These are phyloP conservation scores for Neosalanx taihuensis DNA, from an alignment of 2,797 vertebrate genomes.

Conservation along the genomic window DNA sequence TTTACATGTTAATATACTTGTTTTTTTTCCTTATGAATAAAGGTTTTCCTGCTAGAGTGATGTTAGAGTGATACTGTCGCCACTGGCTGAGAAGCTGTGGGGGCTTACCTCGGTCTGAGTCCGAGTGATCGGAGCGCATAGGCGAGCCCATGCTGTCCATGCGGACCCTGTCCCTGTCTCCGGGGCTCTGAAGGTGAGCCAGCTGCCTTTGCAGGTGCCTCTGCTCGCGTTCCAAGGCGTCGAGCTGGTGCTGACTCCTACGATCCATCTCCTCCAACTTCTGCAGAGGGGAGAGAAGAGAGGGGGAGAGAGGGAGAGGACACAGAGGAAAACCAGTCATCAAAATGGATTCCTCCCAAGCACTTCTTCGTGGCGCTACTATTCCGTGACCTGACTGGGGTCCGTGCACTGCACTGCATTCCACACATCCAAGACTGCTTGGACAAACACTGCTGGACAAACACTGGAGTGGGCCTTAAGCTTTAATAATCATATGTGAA, in stretches of 20 bases:
- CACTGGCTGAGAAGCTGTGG: not conserved
- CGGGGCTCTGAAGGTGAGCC: conserved; percentile 85
- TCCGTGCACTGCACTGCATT: not conserved
- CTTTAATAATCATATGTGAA: conserved; percentile 12
- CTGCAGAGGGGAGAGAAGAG: conserved; percentile 61
- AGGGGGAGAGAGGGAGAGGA: not conserved
- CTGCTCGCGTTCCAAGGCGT: conserved; percentile 92
- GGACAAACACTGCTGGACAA: not conserved
- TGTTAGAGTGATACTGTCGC: not conserved
- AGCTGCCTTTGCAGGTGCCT: conserved; percentile 94
- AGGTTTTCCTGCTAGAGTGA: not conserved
- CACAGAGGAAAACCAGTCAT: not conserved
- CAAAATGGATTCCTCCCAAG: not conserved
- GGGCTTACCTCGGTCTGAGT: conserved; percentile 90
- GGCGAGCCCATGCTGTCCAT: conserved; percentile 89
- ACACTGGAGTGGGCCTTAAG: conserved; percentile 7
- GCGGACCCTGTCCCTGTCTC: conserved; percentile 83
- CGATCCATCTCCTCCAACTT: conserved; percentile 97
- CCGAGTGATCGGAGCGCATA: conserved; percentile 89
- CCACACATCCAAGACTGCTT: not conserved
- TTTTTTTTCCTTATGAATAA: not conserved
- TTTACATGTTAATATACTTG: not conserved
- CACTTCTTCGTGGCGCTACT: not conserved
- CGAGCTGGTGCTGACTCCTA: conserved; percentile 93
- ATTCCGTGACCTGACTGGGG: not conserved